phyloP scores from a whole-genome alignment of 2,113 vertebrate species.

The Chrysemys picta region DNA sequence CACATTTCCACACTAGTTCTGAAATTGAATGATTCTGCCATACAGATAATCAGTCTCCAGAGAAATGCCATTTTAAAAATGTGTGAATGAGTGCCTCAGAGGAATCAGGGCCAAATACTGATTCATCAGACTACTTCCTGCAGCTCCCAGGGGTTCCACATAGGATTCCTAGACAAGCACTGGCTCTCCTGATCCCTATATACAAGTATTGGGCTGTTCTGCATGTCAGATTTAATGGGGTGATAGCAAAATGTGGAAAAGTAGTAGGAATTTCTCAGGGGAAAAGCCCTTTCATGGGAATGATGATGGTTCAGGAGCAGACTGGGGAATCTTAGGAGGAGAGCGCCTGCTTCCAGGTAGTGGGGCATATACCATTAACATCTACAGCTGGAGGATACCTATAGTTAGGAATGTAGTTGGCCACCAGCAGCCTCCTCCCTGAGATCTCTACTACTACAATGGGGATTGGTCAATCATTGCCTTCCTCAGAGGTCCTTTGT shows the following conservation, averaged over 20 bases:
- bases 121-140: neutral
- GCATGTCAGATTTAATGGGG: neutral
- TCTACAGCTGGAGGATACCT: neutral
- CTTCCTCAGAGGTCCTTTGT: slow-evolving; percentile 5
- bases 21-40: neutral
- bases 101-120: neutral
- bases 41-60: neutral
- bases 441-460: neutral
- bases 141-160: neutral
- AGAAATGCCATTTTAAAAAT: neutral
- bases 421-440: slow-evolving; percentile 2
- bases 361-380: neutral
- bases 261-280: neutral
- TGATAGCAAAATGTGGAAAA: neutral
- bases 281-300: neutral
- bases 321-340: neutral
- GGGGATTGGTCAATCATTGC: slow-evolving; percentile 35
- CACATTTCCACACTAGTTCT: neutral
- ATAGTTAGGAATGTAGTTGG: neutral
- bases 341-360: neutral
- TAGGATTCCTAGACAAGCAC: neutral
- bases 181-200: neutral
- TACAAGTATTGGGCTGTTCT: neutral
- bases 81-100: neutral
- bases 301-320: accelerated